These are phyloP conservation scores for Alloscopus bannaensis DNA, from an alignment of 2,888 invertebrate genomes.

Conservation along the genomic window DNA sequence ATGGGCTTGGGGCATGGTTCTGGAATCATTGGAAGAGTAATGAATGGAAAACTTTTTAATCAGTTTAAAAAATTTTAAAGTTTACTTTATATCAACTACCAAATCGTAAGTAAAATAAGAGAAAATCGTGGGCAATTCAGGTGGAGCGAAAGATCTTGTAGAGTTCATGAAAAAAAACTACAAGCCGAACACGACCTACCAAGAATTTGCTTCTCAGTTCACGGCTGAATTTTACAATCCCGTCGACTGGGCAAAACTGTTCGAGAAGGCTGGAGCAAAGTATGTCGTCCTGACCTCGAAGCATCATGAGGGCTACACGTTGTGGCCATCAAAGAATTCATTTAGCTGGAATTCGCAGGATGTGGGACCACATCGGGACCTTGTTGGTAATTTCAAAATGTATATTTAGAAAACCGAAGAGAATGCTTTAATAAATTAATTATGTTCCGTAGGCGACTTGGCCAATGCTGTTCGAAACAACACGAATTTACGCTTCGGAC, in stretches of 20 bases:
- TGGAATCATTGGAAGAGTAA: slow-evolving; percentile 71
- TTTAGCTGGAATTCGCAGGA: slow-evolving; percentile 91
- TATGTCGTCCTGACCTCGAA: slow-evolving; percentile 87
- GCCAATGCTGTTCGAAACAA: slow-evolving; percentile 73
- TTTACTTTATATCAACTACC: no score
- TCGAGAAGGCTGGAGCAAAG: slow-evolving; percentile 90
- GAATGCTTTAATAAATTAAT: slow-evolving; percentile 77
- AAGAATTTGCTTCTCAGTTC: slow-evolving; percentile 88
- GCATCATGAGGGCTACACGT: slow-evolving; percentile 90
- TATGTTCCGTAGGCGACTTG: slow-evolving; percentile 69
- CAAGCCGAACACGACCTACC: neutral
- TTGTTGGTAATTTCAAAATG: slow-evolving; percentile 79
- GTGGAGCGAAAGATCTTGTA: neutral
- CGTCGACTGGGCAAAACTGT: slow-evolving; percentile 87
- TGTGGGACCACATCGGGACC: slow-evolving; percentile 85
- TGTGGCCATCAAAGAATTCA: slow-evolving; percentile 88
- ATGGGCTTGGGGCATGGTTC: slow-evolving; percentile 1
- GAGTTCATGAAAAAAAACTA: no score
- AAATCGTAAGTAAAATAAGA: no score
- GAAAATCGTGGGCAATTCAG: no score
- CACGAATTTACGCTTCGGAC: slow-evolving; percentile 74
- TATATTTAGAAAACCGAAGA: neutral
- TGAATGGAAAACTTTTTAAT: no score
- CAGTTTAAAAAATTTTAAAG: no score
- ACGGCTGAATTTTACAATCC: slow-evolving; percentile 93